These are phyloP conservation scores for Eupithecia centaureata DNA, from an alignment of 2,888 invertebrate genomes.

Conservation along the genomic window DNA sequence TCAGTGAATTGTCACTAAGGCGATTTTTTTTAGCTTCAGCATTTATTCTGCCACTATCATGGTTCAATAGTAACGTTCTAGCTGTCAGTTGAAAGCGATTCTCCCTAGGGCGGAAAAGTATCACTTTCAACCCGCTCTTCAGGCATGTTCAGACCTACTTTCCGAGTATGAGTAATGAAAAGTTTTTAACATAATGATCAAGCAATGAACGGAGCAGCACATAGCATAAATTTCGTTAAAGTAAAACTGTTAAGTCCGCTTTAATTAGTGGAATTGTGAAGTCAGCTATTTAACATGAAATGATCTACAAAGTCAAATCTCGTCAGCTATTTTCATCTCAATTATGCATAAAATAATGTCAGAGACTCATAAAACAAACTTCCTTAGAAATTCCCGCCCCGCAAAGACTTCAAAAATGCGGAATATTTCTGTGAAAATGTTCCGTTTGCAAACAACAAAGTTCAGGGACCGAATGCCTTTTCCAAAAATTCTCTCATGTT, in stretches of 20 bases:
- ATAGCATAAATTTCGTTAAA: not conserved
- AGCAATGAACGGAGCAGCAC: not conserved
- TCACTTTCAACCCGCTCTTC: too few relatives aligned
- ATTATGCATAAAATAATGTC: constrained; percentile 1
- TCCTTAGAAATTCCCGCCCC: constrained; percentile 13
- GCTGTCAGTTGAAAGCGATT: too few relatives aligned
- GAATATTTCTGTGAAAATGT: constrained; percentile 34
- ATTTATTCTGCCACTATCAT: too few relatives aligned
- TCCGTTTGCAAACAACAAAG: constrained; percentile 33
- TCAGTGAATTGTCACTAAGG: too few relatives aligned
- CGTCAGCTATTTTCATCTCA: not conserved
- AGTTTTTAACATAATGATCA: not conserved
- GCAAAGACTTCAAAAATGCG: constrained; percentile 29
- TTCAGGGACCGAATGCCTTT: constrained; percentile 9
- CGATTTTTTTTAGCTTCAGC: too few relatives aligned
- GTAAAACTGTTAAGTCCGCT: not conserved
- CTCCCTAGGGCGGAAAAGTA: too few relatives aligned
- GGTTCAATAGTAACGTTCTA: too few relatives aligned
- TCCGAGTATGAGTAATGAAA: too few relatives aligned
- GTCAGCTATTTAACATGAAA: not conserved
- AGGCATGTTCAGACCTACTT: too few relatives aligned
- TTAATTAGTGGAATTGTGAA: too few relatives aligned
- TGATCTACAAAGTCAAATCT: not conserved
- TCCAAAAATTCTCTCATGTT: constrained; percentile 13
- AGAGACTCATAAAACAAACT: constrained; percentile 13